Conservation (phyloP, 1,140 invertebrate genomes). For the Propsilocerus akamusi region DNA sequence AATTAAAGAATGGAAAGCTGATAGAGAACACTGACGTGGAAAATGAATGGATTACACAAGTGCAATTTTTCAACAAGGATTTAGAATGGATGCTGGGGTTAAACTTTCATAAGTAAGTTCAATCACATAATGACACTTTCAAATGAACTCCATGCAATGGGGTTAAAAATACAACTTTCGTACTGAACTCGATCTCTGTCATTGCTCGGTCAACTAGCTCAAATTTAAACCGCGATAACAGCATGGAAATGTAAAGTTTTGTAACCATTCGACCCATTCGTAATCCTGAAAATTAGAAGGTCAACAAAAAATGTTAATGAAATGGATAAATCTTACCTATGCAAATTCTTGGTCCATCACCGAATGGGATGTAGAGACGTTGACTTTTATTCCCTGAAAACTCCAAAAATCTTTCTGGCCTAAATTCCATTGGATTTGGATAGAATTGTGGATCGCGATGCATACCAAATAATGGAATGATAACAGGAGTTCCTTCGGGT, state of each 20-base stretch:
- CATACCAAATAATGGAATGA: conserved; percentile 23
- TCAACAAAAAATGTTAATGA: neutral
- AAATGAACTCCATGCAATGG: neutral
- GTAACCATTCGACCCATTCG: neutral
- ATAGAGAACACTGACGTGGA: neutral
- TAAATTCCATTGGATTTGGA: conserved; percentile 40
- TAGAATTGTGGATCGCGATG: conserved; percentile 33
- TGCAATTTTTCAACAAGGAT: neutral
- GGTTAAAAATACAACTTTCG: neutral
- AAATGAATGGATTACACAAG: neutral
- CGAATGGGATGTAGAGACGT: conserved; percentile 34
- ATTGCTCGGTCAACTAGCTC: neutral
- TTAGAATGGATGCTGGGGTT: neutral
- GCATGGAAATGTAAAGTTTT: neutral
- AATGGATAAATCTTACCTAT: conserved; percentile 23
- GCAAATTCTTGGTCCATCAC: conserved; percentile 41
- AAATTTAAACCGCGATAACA: neutral
- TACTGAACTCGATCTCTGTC: neutral
- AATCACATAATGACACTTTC: neutral
- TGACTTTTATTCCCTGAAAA: neutral
- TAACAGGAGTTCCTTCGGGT: conserved; percentile 25
- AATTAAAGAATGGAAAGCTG: neutral
- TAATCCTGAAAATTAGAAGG: neutral
- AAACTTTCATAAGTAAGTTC: neutral
- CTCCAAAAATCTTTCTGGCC: conserved; percentile 40